These are phyloP conservation scores for Scomberomorus guttatus DNA, from an alignment of 2,797 vertebrate genomes.

Conservation along the genomic window DNA sequence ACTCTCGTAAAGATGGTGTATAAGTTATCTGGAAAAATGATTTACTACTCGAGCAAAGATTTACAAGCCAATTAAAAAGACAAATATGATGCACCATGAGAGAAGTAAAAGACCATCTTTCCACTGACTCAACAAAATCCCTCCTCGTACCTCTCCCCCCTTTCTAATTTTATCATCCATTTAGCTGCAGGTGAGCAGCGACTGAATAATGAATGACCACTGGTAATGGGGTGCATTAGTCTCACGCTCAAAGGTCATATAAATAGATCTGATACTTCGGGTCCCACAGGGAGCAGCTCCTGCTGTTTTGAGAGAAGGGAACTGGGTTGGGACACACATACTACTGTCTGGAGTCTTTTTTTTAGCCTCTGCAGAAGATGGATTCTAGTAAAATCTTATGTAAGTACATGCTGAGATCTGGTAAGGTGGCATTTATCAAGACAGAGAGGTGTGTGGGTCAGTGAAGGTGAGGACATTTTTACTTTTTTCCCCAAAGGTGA, in stretches of 20 bases:
- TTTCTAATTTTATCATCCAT: slow-evolving; percentile 80
- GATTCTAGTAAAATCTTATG: slow-evolving; percentile 11
- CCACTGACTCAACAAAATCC: slow-evolving; percentile 59
- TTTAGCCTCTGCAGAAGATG: slow-evolving; percentile 16
- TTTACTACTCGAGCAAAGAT: slow-evolving; percentile 39
- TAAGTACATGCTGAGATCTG: slow-evolving; percentile 12
- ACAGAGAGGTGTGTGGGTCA: slow-evolving; percentile 7
- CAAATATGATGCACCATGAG: slow-evolving; percentile 20
- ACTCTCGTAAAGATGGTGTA: slow-evolving; percentile 5
- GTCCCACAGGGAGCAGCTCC: slow-evolving; percentile 55
- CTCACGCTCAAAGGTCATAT: slow-evolving; percentile 78
- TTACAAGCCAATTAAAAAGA: slow-evolving; percentile 55
- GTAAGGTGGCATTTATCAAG: neutral
- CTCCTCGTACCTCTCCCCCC: slow-evolving; percentile 19
- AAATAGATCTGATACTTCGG: slow-evolving; percentile 78
- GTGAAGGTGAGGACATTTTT: neutral
- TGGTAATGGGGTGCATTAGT: slow-evolving; percentile 83
- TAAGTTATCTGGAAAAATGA: slow-evolving; percentile 7
- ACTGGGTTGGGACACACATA: slow-evolving; percentile 13
- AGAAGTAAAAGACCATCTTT: slow-evolving; percentile 37
- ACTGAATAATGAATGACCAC: slow-evolving; percentile 83
- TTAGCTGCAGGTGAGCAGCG: slow-evolving; percentile 82
- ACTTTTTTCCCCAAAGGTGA: neutral
- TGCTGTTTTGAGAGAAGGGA: slow-evolving; percentile 38
- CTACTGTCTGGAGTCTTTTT: neutral